Percentiles rank a stretch among this genome's conserved stretches.
phyloP scores from a whole-genome alignment of 2,888 invertebrate species.

The Dasysyrphus albostriatus region DNA sequence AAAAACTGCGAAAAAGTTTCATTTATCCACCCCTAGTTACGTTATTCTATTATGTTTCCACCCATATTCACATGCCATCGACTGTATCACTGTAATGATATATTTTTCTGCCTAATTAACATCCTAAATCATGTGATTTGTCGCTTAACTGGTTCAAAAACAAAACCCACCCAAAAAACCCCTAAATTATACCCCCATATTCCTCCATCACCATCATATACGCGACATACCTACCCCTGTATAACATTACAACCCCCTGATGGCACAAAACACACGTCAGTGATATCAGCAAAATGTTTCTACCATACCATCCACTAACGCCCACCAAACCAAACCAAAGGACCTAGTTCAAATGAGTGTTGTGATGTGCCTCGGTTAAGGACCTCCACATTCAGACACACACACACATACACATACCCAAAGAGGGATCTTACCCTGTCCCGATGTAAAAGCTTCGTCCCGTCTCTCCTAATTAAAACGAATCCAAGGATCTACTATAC shows the following conservation, averaged over 20 bases:
- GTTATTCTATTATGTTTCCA: slow-evolving; percentile 7
- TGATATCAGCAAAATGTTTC: slow-evolving; percentile 70
- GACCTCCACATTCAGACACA: slow-evolving; percentile 35
- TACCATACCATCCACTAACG: background rate
- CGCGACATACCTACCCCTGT: background rate
- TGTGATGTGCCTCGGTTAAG: slow-evolving; percentile 33
- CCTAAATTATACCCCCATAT: background rate
- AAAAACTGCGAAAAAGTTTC: slow-evolving; percentile 20
- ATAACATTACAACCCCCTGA: slow-evolving; percentile 32
- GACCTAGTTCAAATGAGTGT: slow-evolving; percentile 13
- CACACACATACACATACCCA: background rate
- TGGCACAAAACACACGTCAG: slow-evolving; percentile 43
- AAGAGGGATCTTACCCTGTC: slow-evolving; percentile 22
- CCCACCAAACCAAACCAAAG: slow-evolving; percentile 15
- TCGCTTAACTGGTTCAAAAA: slow-evolving; percentile 71
- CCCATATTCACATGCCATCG: slow-evolving; percentile 62
- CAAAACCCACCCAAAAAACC: slow-evolving; percentile 53
- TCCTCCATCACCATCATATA: background rate
- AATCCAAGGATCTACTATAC: slow-evolving; percentile 61
- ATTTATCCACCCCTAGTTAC: slow-evolving; percentile 18
- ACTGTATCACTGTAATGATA: slow-evolving; percentile 69
- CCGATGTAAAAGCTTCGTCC: slow-evolving; percentile 55
- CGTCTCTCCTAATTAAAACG: slow-evolving; percentile 75
- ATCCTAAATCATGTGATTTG: slow-evolving; percentile 77
- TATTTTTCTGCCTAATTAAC: slow-evolving; percentile 76